Conservation (phyloP, 2,797 vertebrate genomes). For the Pangasius larnaudii region DNA sequence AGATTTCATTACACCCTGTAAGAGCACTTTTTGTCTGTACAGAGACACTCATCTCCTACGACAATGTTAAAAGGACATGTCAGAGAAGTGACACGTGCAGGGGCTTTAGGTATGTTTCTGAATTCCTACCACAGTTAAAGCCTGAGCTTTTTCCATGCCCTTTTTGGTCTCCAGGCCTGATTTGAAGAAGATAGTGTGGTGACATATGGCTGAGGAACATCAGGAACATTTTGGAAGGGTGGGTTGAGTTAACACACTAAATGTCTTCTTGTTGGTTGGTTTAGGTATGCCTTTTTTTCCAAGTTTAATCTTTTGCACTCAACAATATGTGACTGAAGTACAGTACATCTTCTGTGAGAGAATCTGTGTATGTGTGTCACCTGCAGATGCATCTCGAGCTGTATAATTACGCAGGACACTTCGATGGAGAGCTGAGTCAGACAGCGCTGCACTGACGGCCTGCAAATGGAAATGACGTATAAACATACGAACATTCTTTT, state of each 20-base stretch:
- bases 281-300: neutral
- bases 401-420: constrained; percentile 80
- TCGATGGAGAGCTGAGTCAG: constrained; percentile 73
- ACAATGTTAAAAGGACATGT: neutral
- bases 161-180: neutral
- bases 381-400: constrained; percentile 78
- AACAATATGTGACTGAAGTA: neutral
- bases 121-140: neutral
- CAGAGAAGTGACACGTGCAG: neutral
- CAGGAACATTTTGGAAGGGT: neutral
- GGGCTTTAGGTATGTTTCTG: neutral
- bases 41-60: neutral
- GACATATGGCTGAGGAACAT: neutral
- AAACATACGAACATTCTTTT: constrained; percentile 6
- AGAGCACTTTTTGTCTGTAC: neutral
- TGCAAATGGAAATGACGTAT: constrained; percentile 44
- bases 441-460: constrained; percentile 76
- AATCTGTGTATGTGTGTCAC: constrained; percentile 57
- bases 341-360: neutral
- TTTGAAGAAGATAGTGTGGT: neutral
- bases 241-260: neutral
- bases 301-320: neutral
- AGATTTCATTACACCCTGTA: neutral
- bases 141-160: neutral
- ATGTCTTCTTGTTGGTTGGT: neutral